Evolutionary conservation across 1,140 invertebrate genomes (phyloP).

Genomic region (Pseudomyrmex concolor): DNA sequence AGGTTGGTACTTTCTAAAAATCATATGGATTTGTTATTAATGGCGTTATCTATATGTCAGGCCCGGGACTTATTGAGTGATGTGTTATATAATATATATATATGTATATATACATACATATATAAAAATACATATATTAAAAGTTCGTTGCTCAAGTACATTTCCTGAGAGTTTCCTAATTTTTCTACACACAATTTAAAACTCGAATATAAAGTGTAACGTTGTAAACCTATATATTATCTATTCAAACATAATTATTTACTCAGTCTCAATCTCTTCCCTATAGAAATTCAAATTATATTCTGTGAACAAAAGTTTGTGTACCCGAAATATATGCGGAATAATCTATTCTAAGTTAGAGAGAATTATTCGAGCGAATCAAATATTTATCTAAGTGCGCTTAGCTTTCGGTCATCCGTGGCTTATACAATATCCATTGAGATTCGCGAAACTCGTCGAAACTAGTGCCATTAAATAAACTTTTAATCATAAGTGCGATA

Average conservation of each 20-base stretch:
- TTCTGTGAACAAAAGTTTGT: background rate
- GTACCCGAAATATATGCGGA: background rate
- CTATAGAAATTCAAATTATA: background rate
- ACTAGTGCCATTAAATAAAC: conserved; percentile 50
- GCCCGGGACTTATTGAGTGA: too few relatives aligned
- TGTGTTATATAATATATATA: too few relatives aligned
- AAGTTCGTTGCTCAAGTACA: conserved; percentile 15
- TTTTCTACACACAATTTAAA: background rate
- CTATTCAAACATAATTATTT: too few relatives aligned
- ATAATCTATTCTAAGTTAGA: background rate
- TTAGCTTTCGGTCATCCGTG: conserved; percentile 2
- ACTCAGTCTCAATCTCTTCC: too few relatives aligned
- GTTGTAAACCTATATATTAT: background rate
- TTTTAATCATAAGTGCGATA: conserved; percentile 46
- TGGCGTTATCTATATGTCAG: too few relatives aligned
- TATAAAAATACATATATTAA: too few relatives aligned
- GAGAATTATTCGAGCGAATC: conserved; percentile 36
- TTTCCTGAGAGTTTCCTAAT: background rate
- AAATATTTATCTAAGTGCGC: conserved; percentile 49
- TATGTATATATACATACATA: too few relatives aligned
- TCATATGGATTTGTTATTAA: too few relatives aligned
- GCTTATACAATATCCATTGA: conserved; percentile 31
- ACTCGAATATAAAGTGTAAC: background rate
- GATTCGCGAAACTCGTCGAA: conserved; percentile 39
- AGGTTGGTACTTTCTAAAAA: too few relatives aligned